Conservation (phyloP, 2,888 invertebrate species). For the Alloplasta piceator region DNA sequence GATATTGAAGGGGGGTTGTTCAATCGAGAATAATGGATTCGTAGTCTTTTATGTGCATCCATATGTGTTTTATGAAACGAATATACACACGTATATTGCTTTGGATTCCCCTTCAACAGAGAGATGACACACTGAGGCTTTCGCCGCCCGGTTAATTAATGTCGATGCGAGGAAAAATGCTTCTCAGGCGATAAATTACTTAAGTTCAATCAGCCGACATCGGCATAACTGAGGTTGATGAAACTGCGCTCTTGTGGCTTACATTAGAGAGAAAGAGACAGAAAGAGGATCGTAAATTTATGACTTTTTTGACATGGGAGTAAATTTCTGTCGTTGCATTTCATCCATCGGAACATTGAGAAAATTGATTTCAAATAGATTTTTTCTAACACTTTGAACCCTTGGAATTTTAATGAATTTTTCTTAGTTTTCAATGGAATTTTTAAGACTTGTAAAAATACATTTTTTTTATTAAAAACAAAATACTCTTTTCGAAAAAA, state of each 20-base stretch:
- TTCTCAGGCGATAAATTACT: constrained; percentile 68
- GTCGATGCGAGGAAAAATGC: constrained; percentile 65
- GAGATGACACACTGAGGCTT: constrained; percentile 49
- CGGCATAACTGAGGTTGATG: constrained; percentile 66
- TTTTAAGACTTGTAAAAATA: no score
- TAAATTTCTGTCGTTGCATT: neutral
- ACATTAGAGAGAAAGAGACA: constrained; percentile 16
- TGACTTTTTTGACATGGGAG: neutral
- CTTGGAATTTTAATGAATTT: neutral
- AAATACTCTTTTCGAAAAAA: no score
- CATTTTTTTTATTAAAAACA: no score
- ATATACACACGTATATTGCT: neutral
- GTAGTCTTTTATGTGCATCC: neutral
- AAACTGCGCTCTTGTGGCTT: constrained; percentile 43
- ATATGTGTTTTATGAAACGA: neutral
- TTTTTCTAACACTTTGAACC: neutral
- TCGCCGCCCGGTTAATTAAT: constrained; percentile 64
- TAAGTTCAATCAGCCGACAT: constrained; percentile 69
- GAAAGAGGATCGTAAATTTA: neutral
- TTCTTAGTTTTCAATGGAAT: no score
- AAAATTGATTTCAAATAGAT: constrained; percentile 2
- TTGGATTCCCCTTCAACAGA: constrained; percentile 27
- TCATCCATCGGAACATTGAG: neutral
- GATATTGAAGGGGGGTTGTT: neutral
- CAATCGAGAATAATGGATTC: constrained; percentile 13